phyloP scores from a whole-genome alignment of 2,113 vertebrate species.

The human region GRCh38 chr15:81311001-81311500 shows the following conservation, averaged over 20 bases:
- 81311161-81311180: not conserved
- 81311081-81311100: too few species aligned
- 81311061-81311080: not conserved
- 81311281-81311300: too few species aligned
- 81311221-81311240: too few species aligned
- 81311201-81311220: too few species aligned
- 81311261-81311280: not conserved
- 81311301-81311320: too few species aligned
- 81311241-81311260: not conserved
- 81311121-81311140: not conserved
- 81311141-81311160: not conserved
- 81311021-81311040: not conserved
- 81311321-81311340: too few species aligned
- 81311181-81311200: not conserved
- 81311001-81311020: not conserved
- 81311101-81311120: rapidly evolving
- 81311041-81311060: not conserved
- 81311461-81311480: not conserved
- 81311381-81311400: too few species aligned
- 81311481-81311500: not conserved
- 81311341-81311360: rapidly evolving
- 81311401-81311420: not conserved
- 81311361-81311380: not conserved
- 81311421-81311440: not conserved
- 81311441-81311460: not conserved